Base-by-base conservation (phyloP, 2,797 vertebrate genomes). In the Semotilus atromaculatus region DNA sequence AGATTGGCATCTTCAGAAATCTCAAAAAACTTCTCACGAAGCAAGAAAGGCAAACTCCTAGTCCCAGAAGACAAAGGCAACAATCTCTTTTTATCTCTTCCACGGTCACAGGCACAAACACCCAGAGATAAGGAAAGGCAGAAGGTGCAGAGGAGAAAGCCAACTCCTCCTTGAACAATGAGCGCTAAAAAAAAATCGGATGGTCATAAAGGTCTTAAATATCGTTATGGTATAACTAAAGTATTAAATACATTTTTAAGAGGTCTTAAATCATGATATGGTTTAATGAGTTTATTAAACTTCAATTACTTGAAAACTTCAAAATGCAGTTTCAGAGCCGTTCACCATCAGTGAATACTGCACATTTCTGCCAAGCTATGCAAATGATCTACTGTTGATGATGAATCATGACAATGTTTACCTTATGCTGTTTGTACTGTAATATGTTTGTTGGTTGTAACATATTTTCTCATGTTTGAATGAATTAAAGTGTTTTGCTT, bases 1-100 rank as follows among this genome's bases (percentile, higher is more conserved):
- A 85, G 83, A 70, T 79, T 58, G 81, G 60, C 51, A 80, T 78
- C 72, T 31, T 80, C 48, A 75, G 74, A 83, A 85, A 87, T 29
- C 70, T 75, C 11, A 84, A 84, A 86, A 64, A 87, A 73, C 79
- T 55, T 48, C 64, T 82, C 71, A 70, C 4, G 29, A 43, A 81
- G 26, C 21, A 34, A 70, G 29, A 48, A 13, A 26, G 2, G 0
- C n/a, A 62, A 58, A 34, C 40, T 76, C 36, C 31, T 31, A 86
- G 21, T 76, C 36, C 31, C 40, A 86, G 16, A 79, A 77, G 68
- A 53, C 43, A 43, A 31, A 45, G 31, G 74, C 29, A 83, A 70
- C 26, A 55, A 58, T 62, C 23, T 29, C 58, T 36, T 66, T 36
- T 72, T 66, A 67, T 80, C 81, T 68, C 40, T 38, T 64, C 43